Conservation (phyloP, 2,888 invertebrate species). For the Orthosia cruda region DNA sequence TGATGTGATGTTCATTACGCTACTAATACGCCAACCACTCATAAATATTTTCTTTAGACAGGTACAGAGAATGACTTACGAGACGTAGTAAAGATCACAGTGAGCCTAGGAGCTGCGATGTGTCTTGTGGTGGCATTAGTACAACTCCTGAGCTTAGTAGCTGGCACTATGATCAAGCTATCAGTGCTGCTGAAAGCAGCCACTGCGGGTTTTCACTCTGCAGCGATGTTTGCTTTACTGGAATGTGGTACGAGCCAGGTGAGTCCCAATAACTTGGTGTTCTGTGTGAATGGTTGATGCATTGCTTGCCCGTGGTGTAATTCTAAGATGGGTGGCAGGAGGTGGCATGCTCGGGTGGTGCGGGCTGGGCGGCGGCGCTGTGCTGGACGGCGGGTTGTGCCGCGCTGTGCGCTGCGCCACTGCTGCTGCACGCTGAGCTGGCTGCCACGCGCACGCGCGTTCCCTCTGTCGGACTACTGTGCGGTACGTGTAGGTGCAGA, state of each 20-base stretch:
- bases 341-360: slow-evolving; percentile 89
- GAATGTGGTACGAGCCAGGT: slow-evolving; percentile 87
- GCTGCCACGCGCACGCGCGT: slow-evolving; percentile 92
- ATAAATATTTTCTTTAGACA: slow-evolving; percentile 75
- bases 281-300: neutral
- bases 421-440: slow-evolving; percentile 94
- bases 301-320: neutral
- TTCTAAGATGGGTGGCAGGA: slow-evolving; percentile 69
- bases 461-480: slow-evolving; percentile 93
- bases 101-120: slow-evolving; percentile 86
- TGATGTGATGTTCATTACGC: neutral
- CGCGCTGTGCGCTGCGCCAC: slow-evolving; percentile 94
- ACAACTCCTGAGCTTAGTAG: slow-evolving; percentile 81
- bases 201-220: slow-evolving; percentile 85
- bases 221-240: slow-evolving; percentile 83
- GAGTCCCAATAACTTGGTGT: neutral
- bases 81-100: slow-evolving; percentile 85
- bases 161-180: slow-evolving; percentile 78
- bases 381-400: slow-evolving; percentile 94
- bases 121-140: slow-evolving; percentile 84
- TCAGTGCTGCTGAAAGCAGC: slow-evolving; percentile 83
- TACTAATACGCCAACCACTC: neutral
- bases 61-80: slow-evolving; percentile 86
- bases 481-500: slow-evolving; percentile 84
- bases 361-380: slow-evolving; percentile 94